Evolutionary conservation across 2,797 vertebrate genomes (phyloP).

Genomic region (Sebastes taczanowskii): DNA sequence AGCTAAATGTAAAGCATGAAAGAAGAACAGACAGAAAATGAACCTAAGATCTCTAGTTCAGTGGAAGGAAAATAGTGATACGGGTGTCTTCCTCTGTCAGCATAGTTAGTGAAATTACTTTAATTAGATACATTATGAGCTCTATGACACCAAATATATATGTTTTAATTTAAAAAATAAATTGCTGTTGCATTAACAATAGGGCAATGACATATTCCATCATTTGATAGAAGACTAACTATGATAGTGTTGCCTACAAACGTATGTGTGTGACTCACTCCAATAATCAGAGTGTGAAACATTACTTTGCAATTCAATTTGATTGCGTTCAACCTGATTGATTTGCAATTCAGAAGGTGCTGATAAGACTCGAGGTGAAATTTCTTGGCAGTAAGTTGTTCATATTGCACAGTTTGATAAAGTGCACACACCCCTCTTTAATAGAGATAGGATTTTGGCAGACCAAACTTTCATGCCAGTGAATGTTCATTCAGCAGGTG

Average conservation of each 20-base stretch:
- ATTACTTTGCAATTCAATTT: slow-evolving; percentile 28
- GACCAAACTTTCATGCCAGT: not conserved
- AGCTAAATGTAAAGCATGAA: not conserved
- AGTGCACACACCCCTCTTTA: not conserved
- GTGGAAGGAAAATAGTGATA: not conserved
- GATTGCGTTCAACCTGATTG: slow-evolving; percentile 7
- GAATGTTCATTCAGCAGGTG: not conserved
- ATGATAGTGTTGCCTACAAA: not conserved
- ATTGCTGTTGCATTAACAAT: not conserved
- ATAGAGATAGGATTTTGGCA: not conserved
- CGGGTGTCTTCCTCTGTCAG: not conserved
- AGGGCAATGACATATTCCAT: not conserved
- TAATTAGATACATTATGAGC: not conserved
- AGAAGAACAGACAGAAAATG: not conserved
- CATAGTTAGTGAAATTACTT: not conserved
- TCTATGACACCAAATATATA: not conserved
- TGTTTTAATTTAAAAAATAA: not conserved
- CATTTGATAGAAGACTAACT: not conserved
- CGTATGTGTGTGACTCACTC: not conserved
- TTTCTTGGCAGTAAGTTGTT: not conserved
- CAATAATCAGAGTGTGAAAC: not conserved
- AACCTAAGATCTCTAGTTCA: not conserved
- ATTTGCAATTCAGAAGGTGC: slow-evolving; percentile 16
- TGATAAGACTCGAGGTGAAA: slow-evolving; percentile 9
- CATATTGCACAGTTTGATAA: not conserved